Evolutionary conservation across 2,113 vertebrate genomes (phyloP), one percentile per base, ranked within the genome.

Genomic region (Gopherus evgoodei): DNA sequence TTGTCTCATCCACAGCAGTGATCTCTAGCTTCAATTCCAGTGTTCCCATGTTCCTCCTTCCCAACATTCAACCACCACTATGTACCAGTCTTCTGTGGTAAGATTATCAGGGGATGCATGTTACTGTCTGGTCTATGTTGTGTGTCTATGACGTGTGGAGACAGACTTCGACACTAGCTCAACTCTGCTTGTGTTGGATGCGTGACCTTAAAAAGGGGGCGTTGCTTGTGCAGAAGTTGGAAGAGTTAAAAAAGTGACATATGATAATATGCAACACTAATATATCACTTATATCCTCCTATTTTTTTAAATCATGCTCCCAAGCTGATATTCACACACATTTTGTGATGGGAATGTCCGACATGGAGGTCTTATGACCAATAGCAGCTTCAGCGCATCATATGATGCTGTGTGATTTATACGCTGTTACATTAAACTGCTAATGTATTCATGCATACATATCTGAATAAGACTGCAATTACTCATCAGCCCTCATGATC

Each of bases 41-140:
- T 47, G 35, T 65, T 8, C 16, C n/a, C 72, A 42, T 79, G 81
- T 11, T 81, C 17, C 12, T 65, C 91, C 12, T 86, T 92, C 80
- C 65, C 72, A 91, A 50, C 0, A 9, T 0, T 1, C 10, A 72
- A 16, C 29, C 11, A 19, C 19, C 4, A 3, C 19, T 9, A 38
- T 22, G 19, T 72, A 87, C 83, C 42, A 44, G 47, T 78, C n/a
- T 80, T 86, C 49, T 96, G n/a, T 57, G 1, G 0, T 83, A n/a
- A 88, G 56, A 81, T 83, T 91, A 85, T 42, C 1, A 0, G 47
- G 19, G 79, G 38, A 5, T 91, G 65, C 17, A 88, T 92, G 92
- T 76, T 88, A 59, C 83, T 72, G 59, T 91, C 89, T 92, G 79
- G 29, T 92, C 31, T 38, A 83, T 92, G 87, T 42, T 83, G 31